Conservation (phyloP, 2,113 vertebrate genomes). For the Tragelaphus buxtoni region DNA sequence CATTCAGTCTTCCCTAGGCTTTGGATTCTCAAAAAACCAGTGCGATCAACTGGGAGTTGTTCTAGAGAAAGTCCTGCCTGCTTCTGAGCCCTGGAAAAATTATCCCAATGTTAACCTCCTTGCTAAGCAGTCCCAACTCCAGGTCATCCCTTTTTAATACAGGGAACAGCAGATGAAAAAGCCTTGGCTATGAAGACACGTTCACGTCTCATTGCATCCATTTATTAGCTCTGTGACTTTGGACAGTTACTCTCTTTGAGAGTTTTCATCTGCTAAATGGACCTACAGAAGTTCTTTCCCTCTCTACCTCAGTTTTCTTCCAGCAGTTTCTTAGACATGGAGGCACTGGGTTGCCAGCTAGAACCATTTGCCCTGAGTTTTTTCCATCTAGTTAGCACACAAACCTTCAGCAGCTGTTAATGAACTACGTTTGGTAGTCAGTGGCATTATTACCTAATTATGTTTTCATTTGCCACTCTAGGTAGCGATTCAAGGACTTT, state of each 20-base stretch:
- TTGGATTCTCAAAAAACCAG: not conserved
- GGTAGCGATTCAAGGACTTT: not conserved
- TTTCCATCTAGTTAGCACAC: not conserved
- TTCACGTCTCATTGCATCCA: not conserved
- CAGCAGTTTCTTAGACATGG: not conserved
- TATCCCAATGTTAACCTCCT: not conserved
- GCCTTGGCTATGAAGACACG: not conserved
- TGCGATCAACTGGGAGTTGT: not conserved
- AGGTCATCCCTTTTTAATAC: not conserved
- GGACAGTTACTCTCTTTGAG: not conserved
- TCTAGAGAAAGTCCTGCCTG: not conserved
- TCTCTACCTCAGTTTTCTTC: not conserved
- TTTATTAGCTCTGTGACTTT: not conserved
- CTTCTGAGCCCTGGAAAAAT: not conserved
- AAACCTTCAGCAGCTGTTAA: not conserved
- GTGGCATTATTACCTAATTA: not conserved
- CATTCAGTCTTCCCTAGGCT: not conserved
- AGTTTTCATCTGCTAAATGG: not conserved
- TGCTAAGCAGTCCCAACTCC: not conserved
- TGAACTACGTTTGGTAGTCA: not conserved
- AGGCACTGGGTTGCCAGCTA: not conserved
- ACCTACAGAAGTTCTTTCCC: not conserved
- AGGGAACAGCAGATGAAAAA: not conserved
- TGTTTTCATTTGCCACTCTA: slow-evolving; percentile 16
- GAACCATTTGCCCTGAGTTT: not conserved